These are phyloP conservation scores for Neria commutata DNA, from an alignment of 2,888 invertebrate genomes.

Conservation along the genomic window DNA sequence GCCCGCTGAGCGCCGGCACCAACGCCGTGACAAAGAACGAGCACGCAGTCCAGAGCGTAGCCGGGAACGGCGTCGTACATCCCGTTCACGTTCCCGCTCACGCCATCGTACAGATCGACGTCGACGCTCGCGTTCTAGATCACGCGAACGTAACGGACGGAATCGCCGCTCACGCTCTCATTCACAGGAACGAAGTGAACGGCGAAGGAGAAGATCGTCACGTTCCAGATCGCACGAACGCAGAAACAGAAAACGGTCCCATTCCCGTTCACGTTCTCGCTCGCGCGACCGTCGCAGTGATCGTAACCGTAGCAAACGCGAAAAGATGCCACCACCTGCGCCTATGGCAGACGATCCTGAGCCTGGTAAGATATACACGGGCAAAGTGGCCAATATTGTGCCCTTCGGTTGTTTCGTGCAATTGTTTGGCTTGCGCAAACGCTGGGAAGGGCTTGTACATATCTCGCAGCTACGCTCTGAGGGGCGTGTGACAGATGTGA, in stretches of 20 bases:
- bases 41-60: slow-evolving; percentile 21
- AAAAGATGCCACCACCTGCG: slow-evolving; percentile 52
- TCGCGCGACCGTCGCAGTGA: slow-evolving; percentile 42
- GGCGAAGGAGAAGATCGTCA: slow-evolving; percentile 35
- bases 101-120: slow-evolving; percentile 3
- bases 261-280: slow-evolving; percentile 36
- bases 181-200: slow-evolving; percentile 35
- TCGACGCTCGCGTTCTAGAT: slow-evolving; percentile 25
- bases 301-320: slow-evolving; percentile 45
- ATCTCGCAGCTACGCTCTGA: slow-evolving; percentile 93
- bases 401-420: slow-evolving; percentile 99
- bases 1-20: slow-evolving; percentile 32
- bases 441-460: slow-evolving; percentile 96
- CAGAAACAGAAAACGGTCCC: slow-evolving; percentile 29
- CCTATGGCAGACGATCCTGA: slow-evolving; percentile 75
- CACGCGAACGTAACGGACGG: slow-evolving; percentile 21
- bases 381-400: slow-evolving; percentile 93
- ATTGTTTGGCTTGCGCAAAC: slow-evolving; percentile 84
- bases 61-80: slow-evolving; percentile 13
- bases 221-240: slow-evolving; percentile 32
- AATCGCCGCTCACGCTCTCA: slow-evolving; percentile 23
- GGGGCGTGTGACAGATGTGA: slow-evolving; percentile 91
- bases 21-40: slow-evolving; percentile 22
- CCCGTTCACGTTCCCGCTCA: neutral
- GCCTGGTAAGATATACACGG: slow-evolving; percentile 86